Conservation (phyloP, 2,888 invertebrate species). For the Cactoblastis cactorum region DNA sequence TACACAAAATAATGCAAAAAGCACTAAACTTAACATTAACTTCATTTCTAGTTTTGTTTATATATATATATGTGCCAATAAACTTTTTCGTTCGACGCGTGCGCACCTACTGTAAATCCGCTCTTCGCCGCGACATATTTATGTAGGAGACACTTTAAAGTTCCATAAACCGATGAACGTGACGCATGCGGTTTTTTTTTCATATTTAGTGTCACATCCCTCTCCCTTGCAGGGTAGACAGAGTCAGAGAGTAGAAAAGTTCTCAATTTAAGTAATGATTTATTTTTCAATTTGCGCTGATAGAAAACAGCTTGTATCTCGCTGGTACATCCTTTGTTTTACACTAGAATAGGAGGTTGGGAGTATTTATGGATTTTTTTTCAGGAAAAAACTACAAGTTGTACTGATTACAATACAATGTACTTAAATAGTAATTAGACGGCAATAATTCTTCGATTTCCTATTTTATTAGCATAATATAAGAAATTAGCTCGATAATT, state of each 20-base stretch:
- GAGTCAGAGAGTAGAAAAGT: too few species aligned
- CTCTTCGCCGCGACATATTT: conserved; percentile 44
- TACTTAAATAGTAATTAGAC: conserved; percentile 1
- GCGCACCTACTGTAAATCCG: conserved; percentile 46
- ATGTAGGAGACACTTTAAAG: conserved; percentile 28
- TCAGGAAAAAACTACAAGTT: conserved; percentile 7
- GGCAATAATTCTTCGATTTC: conserved; percentile 4
- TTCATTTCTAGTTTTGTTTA: too few species aligned
- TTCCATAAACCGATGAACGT: conserved; percentile 1
- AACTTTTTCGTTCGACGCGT: conserved; percentile 41
- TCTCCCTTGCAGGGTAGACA: too few species aligned
- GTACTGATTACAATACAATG: conserved; percentile 1
- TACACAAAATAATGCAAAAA: conserved; percentile 36
- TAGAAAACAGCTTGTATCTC: too few species aligned
- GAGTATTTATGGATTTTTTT: too few species aligned
- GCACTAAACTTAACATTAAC: conserved; percentile 37
- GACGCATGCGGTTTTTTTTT: neutral
- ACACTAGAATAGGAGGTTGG: too few species aligned
- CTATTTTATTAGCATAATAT: neutral
- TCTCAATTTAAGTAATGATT: too few species aligned
- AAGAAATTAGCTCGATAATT: neutral
- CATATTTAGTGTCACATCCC: too few species aligned
- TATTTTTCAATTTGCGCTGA: too few species aligned
- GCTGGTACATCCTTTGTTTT: too few species aligned
- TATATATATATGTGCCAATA: too few species aligned